Base-by-base conservation (phyloP, 37 sponge, comb jelly and placozoan species). In the Haliclona indistincta region DNA sequence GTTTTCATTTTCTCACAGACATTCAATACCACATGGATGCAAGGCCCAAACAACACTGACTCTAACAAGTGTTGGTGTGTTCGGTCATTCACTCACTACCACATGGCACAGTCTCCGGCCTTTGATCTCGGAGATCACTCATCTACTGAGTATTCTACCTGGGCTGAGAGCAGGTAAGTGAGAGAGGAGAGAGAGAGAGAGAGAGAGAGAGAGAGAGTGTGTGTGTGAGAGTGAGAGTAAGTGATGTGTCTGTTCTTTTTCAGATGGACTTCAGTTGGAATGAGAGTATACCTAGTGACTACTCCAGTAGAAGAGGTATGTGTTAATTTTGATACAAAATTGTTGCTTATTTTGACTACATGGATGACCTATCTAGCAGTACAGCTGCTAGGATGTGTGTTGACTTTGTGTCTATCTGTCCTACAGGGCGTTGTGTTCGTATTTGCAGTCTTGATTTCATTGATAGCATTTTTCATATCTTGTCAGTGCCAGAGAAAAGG, bases 111-210 rank as follows among this genome's bases (percentile, higher is more conserved):
- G 55, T 91, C 91, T 36, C 91, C 91, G 17, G 83, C 86, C 11
- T 86, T 91, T 39, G 54, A 67, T 4, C 37, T 7, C 0, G 45
- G 44, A 2, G 63, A 61, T 30, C 67, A 81, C 40, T 10, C 20
- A 23, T 67, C 82, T 38, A 54, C 20, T 10, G 63, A 81, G 29
- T 91, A 91, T 55, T 91, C 91, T 43, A 84, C 91, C 29, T 91
- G 91, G 91, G 78, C 82, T 33, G 91, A 91, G 56, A 91, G 91
- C 87, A 77, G 44, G 91, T 91, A 23, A 47, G 83, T 44, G 13
- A 11, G 23, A 53, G 8, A 45, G n/a, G 29, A 32, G 26, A 28
- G 6, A 28, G 30, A 23, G 28, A 3, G 28, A 2, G 23, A 55
- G 26, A 29, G 3, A 29, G 26, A 55, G 56, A 23, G 23, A 29